These are phyloP conservation scores for Oncorhynchus nerka DNA, from an alignment of 2,113 vertebrate species.

Conservation along the genomic window DNA sequence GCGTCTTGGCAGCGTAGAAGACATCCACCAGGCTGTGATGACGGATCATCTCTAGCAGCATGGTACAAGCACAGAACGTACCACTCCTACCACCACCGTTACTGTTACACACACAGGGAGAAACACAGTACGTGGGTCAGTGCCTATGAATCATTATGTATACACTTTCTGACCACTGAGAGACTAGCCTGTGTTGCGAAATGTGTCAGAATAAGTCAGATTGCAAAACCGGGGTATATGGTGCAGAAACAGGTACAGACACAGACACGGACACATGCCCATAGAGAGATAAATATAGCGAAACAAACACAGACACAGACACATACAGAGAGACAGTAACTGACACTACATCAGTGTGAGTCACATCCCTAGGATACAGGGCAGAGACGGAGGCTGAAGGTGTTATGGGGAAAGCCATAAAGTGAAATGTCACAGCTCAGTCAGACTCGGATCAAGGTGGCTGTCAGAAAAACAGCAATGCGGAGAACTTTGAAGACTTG, in stretches of 20 bases:
- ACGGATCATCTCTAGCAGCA: slow-evolving; percentile 93
- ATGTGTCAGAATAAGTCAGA: too few relatives aligned
- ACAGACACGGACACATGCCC: background rate
- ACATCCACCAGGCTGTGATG: slow-evolving; percentile 91
- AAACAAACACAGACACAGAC: slow-evolving; percentile 22
- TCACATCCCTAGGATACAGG: slow-evolving; percentile 41
- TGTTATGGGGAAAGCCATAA: slow-evolving; percentile 32
- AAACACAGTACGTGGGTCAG: slow-evolving; percentile 11
- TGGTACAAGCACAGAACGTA: slow-evolving; percentile 92
- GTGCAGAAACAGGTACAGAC: background rate
- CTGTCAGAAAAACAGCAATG: slow-evolving; percentile 58
- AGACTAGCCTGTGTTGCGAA: too few relatives aligned
- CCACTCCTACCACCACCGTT: slow-evolving; percentile 92
- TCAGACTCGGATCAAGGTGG: slow-evolving; percentile 50
- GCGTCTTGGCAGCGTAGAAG: slow-evolving; percentile 94
- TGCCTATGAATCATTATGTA: background rate
- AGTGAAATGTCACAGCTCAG: slow-evolving; percentile 61
- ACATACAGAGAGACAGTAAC: slow-evolving; percentile 2
- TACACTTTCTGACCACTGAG: too few relatives aligned
- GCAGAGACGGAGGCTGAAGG: slow-evolving; percentile 26
- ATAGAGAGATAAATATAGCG: background rate
- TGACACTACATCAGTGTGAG: slow-evolving; percentile 17
- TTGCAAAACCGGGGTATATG: background rate
- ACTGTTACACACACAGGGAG: slow-evolving; percentile 61
- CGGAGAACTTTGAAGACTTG: slow-evolving; percentile 45